Evolutionary conservation across 2,113 vertebrate genomes (phyloP), one percentile per base, ranked within the genome.

Genomic region (Centropus unirufus): DNA sequence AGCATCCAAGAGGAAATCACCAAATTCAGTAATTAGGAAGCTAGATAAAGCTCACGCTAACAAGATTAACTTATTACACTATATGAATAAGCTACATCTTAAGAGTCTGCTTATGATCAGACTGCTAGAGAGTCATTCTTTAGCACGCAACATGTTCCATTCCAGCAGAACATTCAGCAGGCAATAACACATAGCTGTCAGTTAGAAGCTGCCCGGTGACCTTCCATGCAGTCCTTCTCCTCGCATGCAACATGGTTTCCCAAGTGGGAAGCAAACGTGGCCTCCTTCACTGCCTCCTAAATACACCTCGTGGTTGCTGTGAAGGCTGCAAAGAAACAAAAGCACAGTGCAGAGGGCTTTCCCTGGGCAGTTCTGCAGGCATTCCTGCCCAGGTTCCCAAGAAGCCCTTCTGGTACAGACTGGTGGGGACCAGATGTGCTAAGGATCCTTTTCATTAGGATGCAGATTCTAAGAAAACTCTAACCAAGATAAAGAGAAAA

Each of bases 101-200:
- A 69, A 57, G 70, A 88, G 55, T 70, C 91, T 95, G 92, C 75
- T 95, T 87, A 90, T 80, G 55, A 55, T 90, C 86, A 74, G 68
- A 11, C 39, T 34, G 64, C 36, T 64, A 83, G 47, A 86, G 47
- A 69, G 46, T 19, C 23, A 40, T 13, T 3, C 54, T 51, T 85
- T 51, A 70, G 87, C 79, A 86, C 0, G 20, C 40, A 92, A 52
- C 34, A 22, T 3, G 10, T n/a, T 69, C 51, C 39, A 44, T 44
- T 63, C 23, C 82, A 85, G 6, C 66, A 85, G 19, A 2, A 57
- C 19, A 17, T 67, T 83, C 72, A 22, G 69, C 52, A 81, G 36
- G 36, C 9, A 51, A 18, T 6, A 84, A 67, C 23, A 23, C 26
- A 36, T 47, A 74, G 58, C 63, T 75, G 29, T 5, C 8, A 40